Conservation (phyloP, 2,113 vertebrate species). For the Corapipo altera region DNA sequence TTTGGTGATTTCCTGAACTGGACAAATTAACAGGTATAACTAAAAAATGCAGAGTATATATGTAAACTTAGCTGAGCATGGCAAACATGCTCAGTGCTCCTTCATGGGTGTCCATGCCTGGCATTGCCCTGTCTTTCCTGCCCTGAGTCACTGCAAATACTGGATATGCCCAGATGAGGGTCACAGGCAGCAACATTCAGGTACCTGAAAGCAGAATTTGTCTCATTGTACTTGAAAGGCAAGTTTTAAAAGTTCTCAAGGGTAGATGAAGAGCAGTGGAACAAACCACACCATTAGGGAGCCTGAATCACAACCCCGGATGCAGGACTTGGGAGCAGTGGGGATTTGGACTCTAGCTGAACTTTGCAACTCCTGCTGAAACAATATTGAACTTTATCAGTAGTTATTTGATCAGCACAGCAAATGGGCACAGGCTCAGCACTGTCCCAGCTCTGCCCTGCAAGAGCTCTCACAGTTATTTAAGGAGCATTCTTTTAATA, state of each 20-base stretch:
- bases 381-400: neutral
- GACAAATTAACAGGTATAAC: neutral
- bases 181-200: neutral
- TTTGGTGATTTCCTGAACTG: neutral
- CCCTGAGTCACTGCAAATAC: neutral
- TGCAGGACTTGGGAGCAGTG: accelerated
- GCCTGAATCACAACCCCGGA: neutral
- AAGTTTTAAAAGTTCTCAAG: neutral
- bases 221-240: neutral
- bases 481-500: neutral
- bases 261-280: neutral
- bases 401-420: neutral
- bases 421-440: neutral
- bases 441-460: neutral
- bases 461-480: neutral
- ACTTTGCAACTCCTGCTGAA: neutral
- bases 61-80: neutral
- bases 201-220: neutral
- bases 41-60: neutral
- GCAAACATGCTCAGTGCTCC: neutral
- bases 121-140: neutral
- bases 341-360: neutral
- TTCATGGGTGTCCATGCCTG: neutral
- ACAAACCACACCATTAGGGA: neutral
- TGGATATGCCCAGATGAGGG: accelerated